Conservation (phyloP, 2,797 vertebrate species). For the Lutjanus campechanus region DNA sequence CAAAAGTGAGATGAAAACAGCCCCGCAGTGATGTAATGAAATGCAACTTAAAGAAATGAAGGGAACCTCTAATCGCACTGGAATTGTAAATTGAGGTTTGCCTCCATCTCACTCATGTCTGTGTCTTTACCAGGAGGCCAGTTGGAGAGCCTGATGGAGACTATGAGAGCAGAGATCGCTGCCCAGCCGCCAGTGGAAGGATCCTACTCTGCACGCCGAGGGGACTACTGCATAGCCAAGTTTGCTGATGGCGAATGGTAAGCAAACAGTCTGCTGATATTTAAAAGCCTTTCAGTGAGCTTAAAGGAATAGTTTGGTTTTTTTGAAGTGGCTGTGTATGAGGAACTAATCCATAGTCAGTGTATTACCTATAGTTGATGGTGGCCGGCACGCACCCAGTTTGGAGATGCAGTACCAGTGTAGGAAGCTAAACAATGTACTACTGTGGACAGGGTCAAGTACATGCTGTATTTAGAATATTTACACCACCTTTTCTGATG, state of each 20-base stretch:
- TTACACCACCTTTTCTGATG: too few species aligned
- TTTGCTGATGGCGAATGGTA: slow-evolving; percentile 97
- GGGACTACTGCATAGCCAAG: slow-evolving; percentile 96
- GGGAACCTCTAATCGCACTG: neutral
- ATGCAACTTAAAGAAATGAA: slow-evolving; percentile 4
- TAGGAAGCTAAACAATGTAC: too few species aligned
- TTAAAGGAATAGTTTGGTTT: too few species aligned
- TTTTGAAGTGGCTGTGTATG: too few species aligned
- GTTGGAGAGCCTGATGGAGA: slow-evolving; percentile 97
- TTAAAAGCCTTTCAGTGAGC: neutral
- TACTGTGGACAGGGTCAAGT: too few species aligned
- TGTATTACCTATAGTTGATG: too few species aligned
- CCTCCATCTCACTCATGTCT: neutral
- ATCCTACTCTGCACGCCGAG: slow-evolving; percentile 89
- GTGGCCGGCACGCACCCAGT: too few species aligned
- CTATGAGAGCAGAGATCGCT: slow-evolving; percentile 94
- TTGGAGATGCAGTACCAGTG: too few species aligned
- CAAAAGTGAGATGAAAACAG: neutral
- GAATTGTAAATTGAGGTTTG: neutral
- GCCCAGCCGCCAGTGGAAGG: slow-evolving; percentile 93
- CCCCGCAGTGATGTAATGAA: slow-evolving; percentile 25
- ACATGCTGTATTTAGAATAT: too few species aligned
- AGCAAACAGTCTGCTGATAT: slow-evolving; percentile 40
- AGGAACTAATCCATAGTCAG: too few species aligned
- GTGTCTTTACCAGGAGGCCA: slow-evolving; percentile 86